Percentiles rank a stretch among this genome's conserved stretches.
These are phyloP conservation scores for Coecobrya sp. DNA, from an alignment of 2,888 invertebrate genomes.

Conservation along the genomic window DNA sequence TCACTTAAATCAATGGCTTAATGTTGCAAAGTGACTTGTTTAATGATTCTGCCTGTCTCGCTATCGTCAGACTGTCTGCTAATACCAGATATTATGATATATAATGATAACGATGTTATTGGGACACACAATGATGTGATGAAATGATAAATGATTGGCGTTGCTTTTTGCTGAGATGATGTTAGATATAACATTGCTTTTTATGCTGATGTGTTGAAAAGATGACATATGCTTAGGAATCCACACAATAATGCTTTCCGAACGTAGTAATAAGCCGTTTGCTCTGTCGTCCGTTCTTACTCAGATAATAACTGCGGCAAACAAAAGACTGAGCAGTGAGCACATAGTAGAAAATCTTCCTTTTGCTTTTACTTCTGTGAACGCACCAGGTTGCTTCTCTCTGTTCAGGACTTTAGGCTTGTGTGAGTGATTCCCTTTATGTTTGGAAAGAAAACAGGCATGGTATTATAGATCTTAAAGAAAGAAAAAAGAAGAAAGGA, in stretches of 20 bases:
- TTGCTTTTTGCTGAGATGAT: not conserved
- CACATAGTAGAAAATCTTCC: conserved; percentile 1
- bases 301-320: not conserved
- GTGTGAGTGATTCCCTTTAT: not conserved
- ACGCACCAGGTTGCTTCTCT: not conserved
- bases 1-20: too few relatives aligned
- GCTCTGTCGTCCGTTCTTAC: not conserved
- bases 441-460: not conserved
- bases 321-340: not conserved
- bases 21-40: too few relatives aligned
- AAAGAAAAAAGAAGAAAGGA: not conserved
- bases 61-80: too few relatives aligned
- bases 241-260: not conserved
- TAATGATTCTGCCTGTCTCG: too few relatives aligned
- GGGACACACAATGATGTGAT: not conserved
- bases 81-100: not conserved
- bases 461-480: not conserved
- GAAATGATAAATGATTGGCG: not conserved
- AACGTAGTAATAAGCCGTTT: not conserved
- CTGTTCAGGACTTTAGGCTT: not conserved
- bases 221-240: too few relatives aligned
- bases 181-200: not conserved
- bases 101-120: not conserved
- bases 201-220: too few relatives aligned
- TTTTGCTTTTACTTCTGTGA: not conserved